Conservation (phyloP, 1,140 invertebrate species). For the Araneus ventricosus region DNA sequence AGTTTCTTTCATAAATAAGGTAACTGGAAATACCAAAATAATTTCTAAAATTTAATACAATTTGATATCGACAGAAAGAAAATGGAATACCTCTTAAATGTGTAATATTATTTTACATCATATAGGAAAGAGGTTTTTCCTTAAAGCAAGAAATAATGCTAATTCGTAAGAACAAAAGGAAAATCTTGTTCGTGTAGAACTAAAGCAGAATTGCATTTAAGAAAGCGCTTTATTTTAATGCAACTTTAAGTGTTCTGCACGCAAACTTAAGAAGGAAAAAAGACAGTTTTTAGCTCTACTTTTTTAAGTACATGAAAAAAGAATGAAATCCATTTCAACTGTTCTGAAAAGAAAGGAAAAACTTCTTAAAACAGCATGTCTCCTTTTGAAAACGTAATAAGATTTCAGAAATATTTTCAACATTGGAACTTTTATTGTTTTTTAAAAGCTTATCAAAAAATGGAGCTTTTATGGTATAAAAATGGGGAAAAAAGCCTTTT, state of each 20-base stretch:
- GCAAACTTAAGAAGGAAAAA: background rate
- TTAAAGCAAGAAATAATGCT: background rate
- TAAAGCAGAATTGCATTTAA: background rate
- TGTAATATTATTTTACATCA: no score
- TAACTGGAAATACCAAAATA: no score
- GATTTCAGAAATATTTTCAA: background rate
- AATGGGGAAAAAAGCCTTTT: background rate
- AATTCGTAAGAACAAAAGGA: background rate
- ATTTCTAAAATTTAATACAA: no score
- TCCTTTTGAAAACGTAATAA: background rate
- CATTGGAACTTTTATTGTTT: background rate
- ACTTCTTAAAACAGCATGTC: background rate
- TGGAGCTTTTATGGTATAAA: background rate
- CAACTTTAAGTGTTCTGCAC: background rate
- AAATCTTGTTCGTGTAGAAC: background rate
- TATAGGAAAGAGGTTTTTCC: no score
- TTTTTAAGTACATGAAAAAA: background rate
- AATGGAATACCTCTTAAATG: no score
- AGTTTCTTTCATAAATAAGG: no score
- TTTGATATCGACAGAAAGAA: no score
- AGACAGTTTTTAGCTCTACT: background rate
- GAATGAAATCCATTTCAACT: background rate
- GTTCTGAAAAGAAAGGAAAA: background rate
- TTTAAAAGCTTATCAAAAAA: background rate
- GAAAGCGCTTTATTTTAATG: constrained; percentile 6